Evolutionary conservation across 2,797 vertebrate genomes (phyloP).

Genomic region (Cryptoprocta ferox): DNA sequence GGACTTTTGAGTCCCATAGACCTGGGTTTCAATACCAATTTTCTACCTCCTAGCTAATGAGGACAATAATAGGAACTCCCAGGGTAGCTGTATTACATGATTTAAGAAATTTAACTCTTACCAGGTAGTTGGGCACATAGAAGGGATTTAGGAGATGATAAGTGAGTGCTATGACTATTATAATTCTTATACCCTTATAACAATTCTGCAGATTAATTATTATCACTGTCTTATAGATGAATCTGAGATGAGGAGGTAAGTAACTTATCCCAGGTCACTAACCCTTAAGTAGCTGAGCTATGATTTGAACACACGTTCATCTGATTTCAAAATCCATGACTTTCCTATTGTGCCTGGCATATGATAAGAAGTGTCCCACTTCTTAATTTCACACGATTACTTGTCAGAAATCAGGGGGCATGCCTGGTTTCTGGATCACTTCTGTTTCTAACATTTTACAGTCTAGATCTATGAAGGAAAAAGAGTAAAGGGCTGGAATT

Average conservation of each 20-base stretch:
- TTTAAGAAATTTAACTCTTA: background rate
- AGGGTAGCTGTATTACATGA: background rate
- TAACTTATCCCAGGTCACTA: background rate
- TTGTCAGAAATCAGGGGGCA: background rate
- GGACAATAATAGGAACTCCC: background rate
- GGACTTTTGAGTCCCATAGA: background rate
- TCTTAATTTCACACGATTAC: background rate
- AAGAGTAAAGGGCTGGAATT: background rate
- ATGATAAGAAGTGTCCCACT: background rate
- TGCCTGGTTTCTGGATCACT: background rate
- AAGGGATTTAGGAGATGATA: background rate
- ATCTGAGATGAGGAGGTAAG: background rate
- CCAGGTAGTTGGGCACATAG: background rate
- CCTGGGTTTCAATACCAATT: background rate
- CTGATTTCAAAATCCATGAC: background rate
- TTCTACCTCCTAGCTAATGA: background rate
- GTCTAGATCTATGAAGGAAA: background rate
- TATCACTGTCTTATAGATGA: background rate
- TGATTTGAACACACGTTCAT: background rate
- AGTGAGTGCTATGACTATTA: background rate
- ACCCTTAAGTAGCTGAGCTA: background rate
- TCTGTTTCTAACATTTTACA: constrained; percentile 25
- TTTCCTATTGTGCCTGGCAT: background rate
- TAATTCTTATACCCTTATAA: background rate
- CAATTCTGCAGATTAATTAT: background rate